These are phyloP conservation scores for Kradibia gibbosae DNA, from an alignment of 1,140 invertebrate species.

Conservation along the genomic window DNA sequence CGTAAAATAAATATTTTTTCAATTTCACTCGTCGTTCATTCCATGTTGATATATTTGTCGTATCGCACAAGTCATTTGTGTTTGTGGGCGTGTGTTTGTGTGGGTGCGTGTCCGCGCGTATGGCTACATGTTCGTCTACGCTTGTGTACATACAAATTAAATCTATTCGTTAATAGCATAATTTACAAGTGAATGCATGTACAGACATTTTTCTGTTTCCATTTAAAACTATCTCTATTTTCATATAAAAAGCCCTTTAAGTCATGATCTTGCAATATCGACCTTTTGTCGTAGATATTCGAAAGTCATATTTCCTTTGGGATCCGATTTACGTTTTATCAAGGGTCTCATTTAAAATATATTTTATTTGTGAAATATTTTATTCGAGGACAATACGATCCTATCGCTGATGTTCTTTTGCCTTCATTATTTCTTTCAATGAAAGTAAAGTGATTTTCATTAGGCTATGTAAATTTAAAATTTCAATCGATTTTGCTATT, in stretches of 20 bases:
- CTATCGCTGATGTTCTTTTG: too few species aligned
- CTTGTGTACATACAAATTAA: not conserved
- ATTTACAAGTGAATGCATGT: not conserved
- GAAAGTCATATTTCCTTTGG: not conserved
- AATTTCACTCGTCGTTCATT: not conserved
- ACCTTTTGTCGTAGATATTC: not conserved
- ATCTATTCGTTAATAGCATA: not conserved
- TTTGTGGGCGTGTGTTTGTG: too few species aligned
- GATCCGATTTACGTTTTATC: not conserved
- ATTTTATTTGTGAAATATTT: not conserved
- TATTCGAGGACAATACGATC: not conserved
- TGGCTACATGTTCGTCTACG: too few species aligned
- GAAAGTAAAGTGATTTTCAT: too few species aligned
- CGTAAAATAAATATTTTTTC: not conserved
- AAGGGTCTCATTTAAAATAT: not conserved
- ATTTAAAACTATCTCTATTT: not conserved
- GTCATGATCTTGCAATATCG: not conserved
- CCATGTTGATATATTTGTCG: not conserved
- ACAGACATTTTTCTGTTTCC: not conserved
- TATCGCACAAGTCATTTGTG: not conserved
- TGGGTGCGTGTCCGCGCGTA: too few species aligned
- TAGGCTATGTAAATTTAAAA: too few species aligned
- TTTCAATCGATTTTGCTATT: too few species aligned
- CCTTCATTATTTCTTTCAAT: too few species aligned
- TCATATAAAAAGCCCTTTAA: not conserved